Evolutionary conservation across 2,888 invertebrate genomes (phyloP), one percentile per base, ranked within the genome.

Genomic region (Drosophila pullipes): DNA sequence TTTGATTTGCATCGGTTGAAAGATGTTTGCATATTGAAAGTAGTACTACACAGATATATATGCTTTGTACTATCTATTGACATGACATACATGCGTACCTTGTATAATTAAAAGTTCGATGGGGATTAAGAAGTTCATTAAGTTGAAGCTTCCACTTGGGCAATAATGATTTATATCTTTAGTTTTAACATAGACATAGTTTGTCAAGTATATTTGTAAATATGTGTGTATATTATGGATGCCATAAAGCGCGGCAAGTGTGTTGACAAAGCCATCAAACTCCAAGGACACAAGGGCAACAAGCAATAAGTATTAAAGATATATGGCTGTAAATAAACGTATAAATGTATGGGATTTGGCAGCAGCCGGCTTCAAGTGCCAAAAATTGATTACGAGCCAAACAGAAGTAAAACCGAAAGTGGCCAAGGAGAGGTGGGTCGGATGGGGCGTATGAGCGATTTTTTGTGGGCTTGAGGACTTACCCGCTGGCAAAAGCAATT

Each of bases 381-480:
- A 47, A 62, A 68, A 82, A 79, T 82, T 81, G 76, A 85, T 85
- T 87, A 74, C 70, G 67, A 59, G 37, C 52, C 61, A 50, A 69
- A 52, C 58, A 68, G 10, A 53, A 52, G 33, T 13, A 44, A 44
- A 37, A 54, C 25, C 4, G 47, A 47, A 25, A 47, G 16, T 4
- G 22, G 47, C 49, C 4, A 25, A 16, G 37, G n/a, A 58, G 44
- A 7, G 33, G 10, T 28, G 30, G 22, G n/a, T n/a, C 11, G 6
- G 2, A 16, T 6, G 31, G 35, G 33, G 74, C 85, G 82, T 87
- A 85, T 85, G 85, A 76, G 80, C 78, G 74, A 84, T 76, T 76
- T 69, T 58, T 77, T 47, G 22, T 47, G 22, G 74, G 54, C 74
- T 67, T 57, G 30, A 68, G 76, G 33, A 76, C 68, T 69, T 67